phyloP scores from a whole-genome alignment of 2,888 invertebrate genomes.

The Axea sp. region DNA sequence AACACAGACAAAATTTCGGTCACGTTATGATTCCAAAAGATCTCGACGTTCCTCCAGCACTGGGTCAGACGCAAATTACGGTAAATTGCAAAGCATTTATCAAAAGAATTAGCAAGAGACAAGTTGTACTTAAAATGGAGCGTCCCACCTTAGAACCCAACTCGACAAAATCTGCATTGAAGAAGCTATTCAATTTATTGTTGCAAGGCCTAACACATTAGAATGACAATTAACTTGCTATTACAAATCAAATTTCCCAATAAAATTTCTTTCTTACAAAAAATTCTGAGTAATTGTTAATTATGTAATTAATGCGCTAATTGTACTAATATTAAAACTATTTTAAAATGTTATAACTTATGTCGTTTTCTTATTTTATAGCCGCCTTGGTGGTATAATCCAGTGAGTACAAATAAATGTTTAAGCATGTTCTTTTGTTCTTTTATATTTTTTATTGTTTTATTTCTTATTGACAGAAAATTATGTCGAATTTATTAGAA shows the following conservation, averaged over 20 bases:
- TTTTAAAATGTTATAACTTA: constrained; percentile 15
- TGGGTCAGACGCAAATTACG: constrained; percentile 94
- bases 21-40: constrained; percentile 93
- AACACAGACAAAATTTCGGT: constrained; percentile 93
- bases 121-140: constrained; percentile 44
- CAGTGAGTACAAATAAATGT: constrained; percentile 85
- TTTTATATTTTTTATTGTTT: neutral
- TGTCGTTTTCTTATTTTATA: constrained; percentile 73
- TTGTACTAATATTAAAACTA: neutral
- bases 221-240: constrained; percentile 11
- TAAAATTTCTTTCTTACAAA: constrained; percentile 5
- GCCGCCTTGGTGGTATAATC: constrained; percentile 96
- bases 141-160: constrained; percentile 35
- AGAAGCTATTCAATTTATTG: constrained; percentile 50
- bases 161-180: constrained; percentile 45
- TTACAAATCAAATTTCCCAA: neutral
- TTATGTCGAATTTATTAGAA: neutral
- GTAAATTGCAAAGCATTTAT: constrained; percentile 81
- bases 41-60: constrained; percentile 92
- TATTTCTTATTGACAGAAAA: no score
- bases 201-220: constrained; percentile 53
- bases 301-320: constrained; percentile 2
- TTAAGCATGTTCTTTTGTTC: no score
- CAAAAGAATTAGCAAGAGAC: constrained; percentile 12
- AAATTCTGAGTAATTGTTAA: neutral